Evolutionary conservation across 1,140 invertebrate species (phyloP), one percentile per base, ranked within the genome.

Genomic region (Nasonia longicornis): DNA sequence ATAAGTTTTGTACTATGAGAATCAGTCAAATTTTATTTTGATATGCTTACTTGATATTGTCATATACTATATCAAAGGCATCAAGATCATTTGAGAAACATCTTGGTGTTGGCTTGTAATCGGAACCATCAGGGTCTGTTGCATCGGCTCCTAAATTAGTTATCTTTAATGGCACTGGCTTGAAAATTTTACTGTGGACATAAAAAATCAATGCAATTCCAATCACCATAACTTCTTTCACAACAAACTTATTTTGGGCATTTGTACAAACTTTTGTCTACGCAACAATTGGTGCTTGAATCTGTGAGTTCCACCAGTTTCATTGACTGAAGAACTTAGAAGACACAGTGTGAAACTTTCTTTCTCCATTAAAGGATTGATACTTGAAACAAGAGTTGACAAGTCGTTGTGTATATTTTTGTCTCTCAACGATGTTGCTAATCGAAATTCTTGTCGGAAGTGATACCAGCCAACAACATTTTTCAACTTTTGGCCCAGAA

Each of bases 391-490:
- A 77, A 92, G 90, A 31, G 91, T 91, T 58, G 91, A 90, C 72
- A 94, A 87, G 67, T 92, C 90, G 87, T 91, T 93, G 58, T 94
- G 92, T 80, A 94, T 87, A 80, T 92, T 85, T 86, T 91, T 93
- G 78, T 93, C 93, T 70, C 92, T 86, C 58, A 93, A 87, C 3
- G 92, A 92, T 7, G 90, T 91, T 69, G 87, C 88, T 12, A 93
- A 87, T 42, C 86, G 87, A 63, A 87, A 89, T 76, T 92, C 91
- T 83, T 90, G 87, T 77, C 93, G 89, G 84, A 93, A 93, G 83
- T 91, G 91, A 86, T 93, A 94, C 93, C 94, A 94, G 26, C 93
- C 93, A 14, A 94, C 91, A 58, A 94, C 89, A 84, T 92, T 91
- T 84, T 90, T 90, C 63, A 89, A 90, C 63, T 90, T 91, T 67